A percentile compares a stretch with the other conserved stretches of the same genome.
Evolutionary conservation across 2,888 invertebrate genomes (phyloP).

Genomic region (Prosapia bicincta): DNA sequence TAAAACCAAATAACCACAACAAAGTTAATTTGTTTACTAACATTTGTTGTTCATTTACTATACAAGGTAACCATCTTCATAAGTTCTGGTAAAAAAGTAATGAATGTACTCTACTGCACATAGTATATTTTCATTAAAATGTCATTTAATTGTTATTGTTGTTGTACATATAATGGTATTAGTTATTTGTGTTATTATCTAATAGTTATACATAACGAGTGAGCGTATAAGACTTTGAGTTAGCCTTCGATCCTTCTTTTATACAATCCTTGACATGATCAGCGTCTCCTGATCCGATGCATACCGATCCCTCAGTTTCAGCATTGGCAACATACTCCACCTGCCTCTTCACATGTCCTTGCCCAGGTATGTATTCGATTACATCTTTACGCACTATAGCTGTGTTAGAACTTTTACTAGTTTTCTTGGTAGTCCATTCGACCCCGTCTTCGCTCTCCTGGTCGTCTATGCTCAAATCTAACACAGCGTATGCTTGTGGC

Average conservation of each 20-base stretch:
- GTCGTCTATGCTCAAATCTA: background rate
- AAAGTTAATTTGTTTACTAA: too few relatives aligned
- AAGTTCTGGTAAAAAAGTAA: too few relatives aligned
- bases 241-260: background rate
- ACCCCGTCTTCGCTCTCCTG: background rate
- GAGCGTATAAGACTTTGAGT: background rate
- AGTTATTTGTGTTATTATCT: too few relatives aligned
- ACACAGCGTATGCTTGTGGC: background rate
- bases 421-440: background rate
- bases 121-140: too few relatives aligned
- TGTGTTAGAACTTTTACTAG: background rate
- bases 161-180: too few relatives aligned
- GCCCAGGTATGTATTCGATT: background rate
- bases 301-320: background rate
- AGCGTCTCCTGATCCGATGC: background rate
- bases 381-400: background rate
- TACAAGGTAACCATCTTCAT: too few relatives aligned
- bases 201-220: too few relatives aligned
- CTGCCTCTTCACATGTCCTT: background rate
- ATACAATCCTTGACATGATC: background rate
- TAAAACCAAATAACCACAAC: too few relatives aligned
- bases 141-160: too few relatives aligned
- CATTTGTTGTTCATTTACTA: too few relatives aligned
- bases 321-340: background rate
- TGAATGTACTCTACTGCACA: too few relatives aligned